These are phyloP conservation scores for Acleris sparsana DNA, from an alignment of 2,888 invertebrate species.

Conservation along the genomic window DNA sequence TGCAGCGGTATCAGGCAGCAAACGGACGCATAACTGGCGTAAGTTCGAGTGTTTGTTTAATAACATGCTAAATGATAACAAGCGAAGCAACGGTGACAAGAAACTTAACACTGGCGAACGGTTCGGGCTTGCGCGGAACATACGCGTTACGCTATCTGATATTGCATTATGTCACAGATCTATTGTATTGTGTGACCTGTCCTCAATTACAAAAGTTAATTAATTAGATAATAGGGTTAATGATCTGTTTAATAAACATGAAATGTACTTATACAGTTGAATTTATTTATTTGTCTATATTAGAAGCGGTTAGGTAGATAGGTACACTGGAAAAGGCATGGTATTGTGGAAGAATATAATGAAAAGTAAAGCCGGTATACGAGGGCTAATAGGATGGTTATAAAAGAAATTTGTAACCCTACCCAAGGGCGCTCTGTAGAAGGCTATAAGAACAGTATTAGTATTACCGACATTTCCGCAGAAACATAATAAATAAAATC, in stretches of 20 bases:
- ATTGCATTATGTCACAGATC: constrained; percentile 25
- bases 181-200: constrained; percentile 23
- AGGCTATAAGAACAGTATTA: constrained; percentile 23
- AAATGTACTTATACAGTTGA: neutral
- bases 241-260: neutral
- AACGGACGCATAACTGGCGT: neutral
- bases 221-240: constrained; percentile 18
- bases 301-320: no score
- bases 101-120: neutral
- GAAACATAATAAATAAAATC: neutral
- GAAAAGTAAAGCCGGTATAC: constrained; percentile 24
- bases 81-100: constrained; percentile 13
- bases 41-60: constrained; percentile 30
- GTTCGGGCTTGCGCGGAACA: neutral
- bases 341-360: constrained; percentile 11
- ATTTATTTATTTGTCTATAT: no score
- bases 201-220: constrained; percentile 4
- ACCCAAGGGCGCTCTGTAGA: constrained; percentile 23
- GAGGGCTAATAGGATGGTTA: constrained; percentile 18
- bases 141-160: constrained; percentile 4
- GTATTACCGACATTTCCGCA: constrained; percentile 17
- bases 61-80: constrained; percentile 30
- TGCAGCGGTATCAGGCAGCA: constrained; percentile 28
- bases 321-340: constrained; percentile 4
- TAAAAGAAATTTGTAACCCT: constrained; percentile 30